Conservation (phyloP, 2,113 vertebrate species). For the Psilopsiagon aymara region DNA sequence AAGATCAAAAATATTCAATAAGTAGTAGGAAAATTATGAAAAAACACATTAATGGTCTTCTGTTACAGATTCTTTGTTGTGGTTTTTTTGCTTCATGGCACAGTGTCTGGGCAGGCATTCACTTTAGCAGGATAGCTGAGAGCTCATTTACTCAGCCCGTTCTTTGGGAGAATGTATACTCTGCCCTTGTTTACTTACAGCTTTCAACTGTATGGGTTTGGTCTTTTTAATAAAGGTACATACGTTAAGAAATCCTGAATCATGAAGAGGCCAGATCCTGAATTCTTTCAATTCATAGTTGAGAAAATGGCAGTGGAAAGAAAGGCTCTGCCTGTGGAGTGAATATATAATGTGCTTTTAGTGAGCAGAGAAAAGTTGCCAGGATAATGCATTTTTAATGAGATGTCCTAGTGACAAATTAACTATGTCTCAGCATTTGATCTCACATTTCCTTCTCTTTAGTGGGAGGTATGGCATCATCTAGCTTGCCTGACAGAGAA, state of each 20-base stretch:
- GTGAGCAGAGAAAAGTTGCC: background rate
- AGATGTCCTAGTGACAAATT: background rate
- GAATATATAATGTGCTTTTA: background rate
- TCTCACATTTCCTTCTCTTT: background rate
- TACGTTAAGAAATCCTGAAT: background rate
- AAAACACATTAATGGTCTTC: background rate
- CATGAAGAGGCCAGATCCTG: background rate
- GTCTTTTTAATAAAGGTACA: background rate
- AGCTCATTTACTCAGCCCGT: background rate
- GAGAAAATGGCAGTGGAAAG: background rate
- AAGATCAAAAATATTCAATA: background rate
- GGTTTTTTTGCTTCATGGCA: background rate
- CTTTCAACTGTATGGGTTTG: background rate
- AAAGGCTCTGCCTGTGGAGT: background rate
- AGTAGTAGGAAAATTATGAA: background rate
- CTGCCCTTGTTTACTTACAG: background rate
- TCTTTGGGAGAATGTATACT: background rate
- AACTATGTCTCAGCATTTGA: background rate
- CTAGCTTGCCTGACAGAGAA: background rate
- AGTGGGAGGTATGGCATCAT: background rate
- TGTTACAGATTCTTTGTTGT: background rate
- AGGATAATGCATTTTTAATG: background rate
- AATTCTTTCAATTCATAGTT: background rate
- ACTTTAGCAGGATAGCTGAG: background rate
- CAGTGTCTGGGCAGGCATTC: background rate